Evolutionary conservation across 92 coral and sea anemone species (phyloP), one percentile per base, ranked within the genome.

Genomic region (Zoanthus solanderi): DNA sequence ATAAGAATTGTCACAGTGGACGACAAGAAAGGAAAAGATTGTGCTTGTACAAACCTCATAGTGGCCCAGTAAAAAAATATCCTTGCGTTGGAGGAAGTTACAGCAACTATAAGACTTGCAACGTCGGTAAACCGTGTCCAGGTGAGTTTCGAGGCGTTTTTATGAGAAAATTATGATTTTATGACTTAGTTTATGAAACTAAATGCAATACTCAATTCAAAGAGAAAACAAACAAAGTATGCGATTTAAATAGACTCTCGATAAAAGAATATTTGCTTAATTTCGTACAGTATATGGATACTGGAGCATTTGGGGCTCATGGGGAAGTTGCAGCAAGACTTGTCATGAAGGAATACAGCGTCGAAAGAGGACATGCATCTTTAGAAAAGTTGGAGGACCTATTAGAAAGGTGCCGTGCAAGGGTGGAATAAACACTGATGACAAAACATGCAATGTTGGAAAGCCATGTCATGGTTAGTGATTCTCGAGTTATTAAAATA

Each of bases 1-100:
- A 50, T 71, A 81, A 81, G 85, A 81, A 81, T 5, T 81, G 85
- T 23, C 85, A 81, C 45, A 17, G 47, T 18, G 85, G 85, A 81
- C 11, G n/a, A 30, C 85, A 61, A 8, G 37, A 65, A 34, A 13
- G 85, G 3, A 63, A 61, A 6, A 80, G 85, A 46, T 6, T 61
- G 4, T 80, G 85, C 16, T 45, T 80, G 56, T 80, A 63, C n/a
- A 63, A 80, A 23, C 10, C 84, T 0, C 9, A 3, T 11, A 60
- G 7, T 4, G 84, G 84, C 7, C 84, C 73, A 3, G 34, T 13
- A 9, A 65, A 3, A 13, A 63, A 80, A 11, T 54, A 60, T 5
- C 74, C 85, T 42, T 80, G 85, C 37, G 12, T 42, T 2, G 85
- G 85, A 11, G 74, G 85, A 44, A 72, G 76, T 69, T 52, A 58